Evolutionary conservation across 1,140 invertebrate species (phyloP).

Genomic region (Amphibalanus amphitrite): DNA sequence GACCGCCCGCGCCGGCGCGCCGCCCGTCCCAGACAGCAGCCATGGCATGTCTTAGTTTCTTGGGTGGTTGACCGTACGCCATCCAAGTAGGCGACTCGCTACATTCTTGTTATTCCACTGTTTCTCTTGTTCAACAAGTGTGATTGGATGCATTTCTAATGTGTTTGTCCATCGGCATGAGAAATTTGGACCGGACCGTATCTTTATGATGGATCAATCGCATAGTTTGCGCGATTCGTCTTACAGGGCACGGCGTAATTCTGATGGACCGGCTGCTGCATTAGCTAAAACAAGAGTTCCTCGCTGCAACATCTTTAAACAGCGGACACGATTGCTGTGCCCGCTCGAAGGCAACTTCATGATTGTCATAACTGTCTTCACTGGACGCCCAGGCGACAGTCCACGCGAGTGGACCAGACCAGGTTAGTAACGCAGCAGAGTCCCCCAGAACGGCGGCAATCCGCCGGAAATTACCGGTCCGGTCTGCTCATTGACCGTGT

Average conservation of each 20-base stretch:
- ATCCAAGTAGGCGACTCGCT: no score
- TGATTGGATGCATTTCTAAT: no score
- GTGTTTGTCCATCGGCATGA: no score
- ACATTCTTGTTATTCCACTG: no score
- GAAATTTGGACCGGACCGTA: no score
- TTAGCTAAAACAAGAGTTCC: slow-evolving; percentile 67
- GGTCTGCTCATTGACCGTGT: background rate
- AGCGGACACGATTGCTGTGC: slow-evolving; percentile 99
- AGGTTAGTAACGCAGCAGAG: slow-evolving; percentile 33
- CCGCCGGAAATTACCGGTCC: slow-evolving; percentile 1
- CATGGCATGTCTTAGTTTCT: no score
- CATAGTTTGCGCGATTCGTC: no score
- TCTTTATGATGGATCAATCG: no score
- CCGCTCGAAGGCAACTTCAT: slow-evolving; percentile 85
- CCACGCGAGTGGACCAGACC: slow-evolving; percentile 88
- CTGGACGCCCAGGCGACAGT: slow-evolving; percentile 64
- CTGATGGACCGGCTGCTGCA: slow-evolving; percentile 65
- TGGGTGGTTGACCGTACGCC: no score
- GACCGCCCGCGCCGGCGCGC: no score
- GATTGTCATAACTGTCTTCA: slow-evolving; percentile 88
- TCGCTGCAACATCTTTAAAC: slow-evolving; percentile 92
- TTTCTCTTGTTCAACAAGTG: no score
- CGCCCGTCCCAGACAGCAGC: no score
- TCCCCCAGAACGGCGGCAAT: background rate
- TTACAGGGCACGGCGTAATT: slow-evolving; percentile 46